phyloP scores from a whole-genome alignment of 2,888 invertebrate species.

The Drosophila conformis region DNA sequence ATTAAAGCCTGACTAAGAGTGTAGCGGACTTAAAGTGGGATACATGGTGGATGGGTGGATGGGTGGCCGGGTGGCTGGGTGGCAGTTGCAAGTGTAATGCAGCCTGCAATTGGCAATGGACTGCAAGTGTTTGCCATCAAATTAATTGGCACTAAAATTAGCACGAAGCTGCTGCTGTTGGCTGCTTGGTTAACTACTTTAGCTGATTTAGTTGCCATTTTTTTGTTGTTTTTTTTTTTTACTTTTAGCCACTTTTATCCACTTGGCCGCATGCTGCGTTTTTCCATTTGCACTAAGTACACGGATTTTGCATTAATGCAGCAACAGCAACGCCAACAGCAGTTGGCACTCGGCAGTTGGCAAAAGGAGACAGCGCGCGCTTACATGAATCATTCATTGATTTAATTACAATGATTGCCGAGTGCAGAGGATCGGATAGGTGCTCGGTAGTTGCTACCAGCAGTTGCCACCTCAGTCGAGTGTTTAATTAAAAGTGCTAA shows the following conservation, averaged over 20 bases:
- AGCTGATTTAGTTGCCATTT: slow-evolving; percentile 53
- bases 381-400: slow-evolving; percentile 81
- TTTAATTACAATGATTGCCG: slow-evolving; percentile 80
- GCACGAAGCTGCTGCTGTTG: slow-evolving; percentile 52
- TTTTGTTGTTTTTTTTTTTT: slow-evolving; percentile 8
- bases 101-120: slow-evolving; percentile 58
- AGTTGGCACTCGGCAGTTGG: slow-evolving; percentile 11
- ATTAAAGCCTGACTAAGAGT: slow-evolving; percentile 58
- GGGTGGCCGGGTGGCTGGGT: slow-evolving; percentile 9
- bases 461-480: slow-evolving; percentile 47
- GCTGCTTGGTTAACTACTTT: slow-evolving; percentile 45
- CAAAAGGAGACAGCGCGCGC: slow-evolving; percentile 58
- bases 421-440: slow-evolving; percentile 40
- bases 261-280: slow-evolving; percentile 60
- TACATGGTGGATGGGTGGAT: slow-evolving; percentile 2
- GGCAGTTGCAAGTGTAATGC: slow-evolving; percentile 40
- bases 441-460: slow-evolving; percentile 22
- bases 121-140: slow-evolving; percentile 77
- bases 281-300: slow-evolving; percentile 76
- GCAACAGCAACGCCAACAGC: slow-evolving; percentile 28
- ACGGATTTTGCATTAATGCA: slow-evolving; percentile 79
- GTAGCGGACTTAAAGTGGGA: neutral
- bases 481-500: slow-evolving; percentile 80
- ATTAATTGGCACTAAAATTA: slow-evolving; percentile 81
- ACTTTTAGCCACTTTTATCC: slow-evolving; percentile 24